Percentiles rank a stretch among this genome's conserved stretches.
These are phyloP conservation scores for Baccha elongata DNA, from an alignment of 2,888 invertebrate genomes.

Conservation along the genomic window DNA sequence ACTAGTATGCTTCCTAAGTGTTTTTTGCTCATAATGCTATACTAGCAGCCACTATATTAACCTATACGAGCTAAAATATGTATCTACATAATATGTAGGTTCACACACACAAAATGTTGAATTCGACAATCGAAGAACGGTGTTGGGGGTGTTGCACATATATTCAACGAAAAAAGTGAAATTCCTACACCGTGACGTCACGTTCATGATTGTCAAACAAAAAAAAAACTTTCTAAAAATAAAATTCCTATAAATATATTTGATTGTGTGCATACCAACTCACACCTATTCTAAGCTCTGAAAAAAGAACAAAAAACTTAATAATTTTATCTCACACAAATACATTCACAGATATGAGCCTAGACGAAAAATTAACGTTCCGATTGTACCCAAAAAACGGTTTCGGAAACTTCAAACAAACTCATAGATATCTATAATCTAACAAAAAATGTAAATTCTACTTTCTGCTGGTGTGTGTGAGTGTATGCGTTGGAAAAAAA, in stretches of 20 bases:
- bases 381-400: constrained; percentile 31
- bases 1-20: too few species aligned
- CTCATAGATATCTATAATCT: constrained; percentile 71
- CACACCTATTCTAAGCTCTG: constrained; percentile 38
- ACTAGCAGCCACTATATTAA: too few species aligned
- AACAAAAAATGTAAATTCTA: constrained; percentile 28
- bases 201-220: constrained; percentile 53
- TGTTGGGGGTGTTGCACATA: too few species aligned
- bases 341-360: constrained; percentile 10
- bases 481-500: constrained; percentile 23
- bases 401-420: constrained; percentile 79
- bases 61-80: too few species aligned
- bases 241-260: constrained; percentile 36
- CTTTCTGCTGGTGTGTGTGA: constrained; percentile 35
- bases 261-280: constrained; percentile 20
- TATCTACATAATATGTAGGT: not conserved
- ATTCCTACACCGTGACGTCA: constrained; percentile 55
- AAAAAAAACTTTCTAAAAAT: constrained; percentile 54
- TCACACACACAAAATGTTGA: not conserved
- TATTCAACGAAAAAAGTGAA: constrained; percentile 15
- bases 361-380: constrained; percentile 33
- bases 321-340: constrained; percentile 23
- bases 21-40: too few species aligned
- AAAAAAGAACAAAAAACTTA: constrained; percentile 30
- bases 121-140: constrained; percentile 1